phyloP scores from a whole-genome alignment of 2,888 invertebrate genomes.

The Drosophila picticornis region DNA sequence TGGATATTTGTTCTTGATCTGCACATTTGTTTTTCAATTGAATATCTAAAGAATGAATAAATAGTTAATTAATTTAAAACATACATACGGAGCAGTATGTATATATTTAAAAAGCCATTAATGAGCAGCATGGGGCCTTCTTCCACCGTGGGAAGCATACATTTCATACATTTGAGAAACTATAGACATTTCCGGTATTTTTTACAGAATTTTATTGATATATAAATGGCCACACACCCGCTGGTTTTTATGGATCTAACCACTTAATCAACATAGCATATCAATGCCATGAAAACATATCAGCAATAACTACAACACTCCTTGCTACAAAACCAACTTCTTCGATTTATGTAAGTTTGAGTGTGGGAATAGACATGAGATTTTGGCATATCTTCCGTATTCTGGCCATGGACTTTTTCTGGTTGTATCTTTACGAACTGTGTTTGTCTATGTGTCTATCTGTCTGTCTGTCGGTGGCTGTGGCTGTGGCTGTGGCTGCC shows the following conservation, averaged over 20 bases:
- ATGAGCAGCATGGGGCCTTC: conserved; percentile 15
- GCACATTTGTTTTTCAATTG: neutral
- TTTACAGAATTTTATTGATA: conserved; percentile 40
- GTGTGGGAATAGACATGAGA: conserved; percentile 32
- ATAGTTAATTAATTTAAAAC: neutral
- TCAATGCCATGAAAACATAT: conserved; percentile 44
- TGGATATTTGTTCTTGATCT: neutral
- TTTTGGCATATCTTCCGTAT: conserved; percentile 56
- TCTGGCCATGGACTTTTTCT: conserved; percentile 13
- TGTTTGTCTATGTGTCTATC: neutral
- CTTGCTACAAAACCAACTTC: neutral
- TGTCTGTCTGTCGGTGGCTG: neutral
- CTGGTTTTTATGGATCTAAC: conserved; percentile 54
- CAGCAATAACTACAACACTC: conserved; percentile 3
- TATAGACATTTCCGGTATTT: conserved; percentile 6
- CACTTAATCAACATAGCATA: conserved; percentile 61
- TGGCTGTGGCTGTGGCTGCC: conserved; percentile 2
- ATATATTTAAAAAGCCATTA: neutral
- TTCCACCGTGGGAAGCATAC: neutral
- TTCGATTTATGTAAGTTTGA: conserved; percentile 9
- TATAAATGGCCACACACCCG: conserved; percentile 30
- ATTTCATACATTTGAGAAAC: neutral
- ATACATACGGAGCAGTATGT: neutral
- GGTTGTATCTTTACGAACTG: conserved; percentile 1
- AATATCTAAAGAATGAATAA: neutral